These are phyloP conservation scores for Meghimatium bilineatum DNA, from an alignment of 2,888 invertebrate genomes.

Conservation along the genomic window DNA sequence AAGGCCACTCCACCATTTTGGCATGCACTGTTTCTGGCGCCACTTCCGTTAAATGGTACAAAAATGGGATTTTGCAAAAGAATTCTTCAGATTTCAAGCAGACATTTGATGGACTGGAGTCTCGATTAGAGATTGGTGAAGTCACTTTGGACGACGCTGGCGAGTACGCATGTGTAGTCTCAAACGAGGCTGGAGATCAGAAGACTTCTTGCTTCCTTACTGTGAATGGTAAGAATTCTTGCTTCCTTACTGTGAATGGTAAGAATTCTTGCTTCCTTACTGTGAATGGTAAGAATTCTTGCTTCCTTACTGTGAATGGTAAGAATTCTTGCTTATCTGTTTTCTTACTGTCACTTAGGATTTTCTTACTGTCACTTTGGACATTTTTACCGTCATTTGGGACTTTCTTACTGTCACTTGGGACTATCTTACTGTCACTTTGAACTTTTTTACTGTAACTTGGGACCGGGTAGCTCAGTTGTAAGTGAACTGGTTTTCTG, in stretches of 20 bases:
- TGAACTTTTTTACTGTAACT: too few species aligned
- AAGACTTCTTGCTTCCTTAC: conserved; percentile 58
- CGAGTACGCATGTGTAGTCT: conserved; percentile 62
- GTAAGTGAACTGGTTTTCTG: too few species aligned
- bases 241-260: conserved; percentile 64
- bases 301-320: too few species aligned
- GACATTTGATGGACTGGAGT: conserved; percentile 62
- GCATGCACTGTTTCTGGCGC: conserved; percentile 61
- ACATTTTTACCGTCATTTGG: too few species aligned
- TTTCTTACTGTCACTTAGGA: neutral
- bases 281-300: too few species aligned
- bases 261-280: too few species aligned
- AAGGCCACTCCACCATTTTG: conserved; percentile 63
- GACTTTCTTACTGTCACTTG: too few species aligned
- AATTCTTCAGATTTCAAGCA: conserved; percentile 66
- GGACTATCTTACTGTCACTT: too few species aligned
- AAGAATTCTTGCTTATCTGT: too few species aligned
- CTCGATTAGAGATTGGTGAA: conserved; percentile 65
- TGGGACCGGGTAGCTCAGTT: too few species aligned
- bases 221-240: conserved; percentile 59
- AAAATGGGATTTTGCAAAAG: conserved; percentile 62
- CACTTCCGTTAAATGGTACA: conserved; percentile 64
- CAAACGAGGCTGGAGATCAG: conserved; percentile 61
- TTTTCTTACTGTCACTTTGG: neutral
- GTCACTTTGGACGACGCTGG: conserved; percentile 68